phyloP scores from a whole-genome alignment of 2,113 vertebrate species.

The Emydura subglobosa region DNA sequence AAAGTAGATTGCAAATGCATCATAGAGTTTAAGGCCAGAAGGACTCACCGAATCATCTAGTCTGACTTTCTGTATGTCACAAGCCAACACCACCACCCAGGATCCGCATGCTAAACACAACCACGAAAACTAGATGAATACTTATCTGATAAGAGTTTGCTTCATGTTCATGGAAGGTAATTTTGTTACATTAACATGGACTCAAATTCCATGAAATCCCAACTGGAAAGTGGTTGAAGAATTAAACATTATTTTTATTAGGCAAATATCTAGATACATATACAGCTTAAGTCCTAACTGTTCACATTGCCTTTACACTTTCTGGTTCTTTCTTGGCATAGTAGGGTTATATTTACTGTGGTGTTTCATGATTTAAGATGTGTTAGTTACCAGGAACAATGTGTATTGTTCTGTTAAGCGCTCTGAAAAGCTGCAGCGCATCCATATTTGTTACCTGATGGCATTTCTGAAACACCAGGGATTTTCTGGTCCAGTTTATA shows the following conservation, averaged over 20 bases:
- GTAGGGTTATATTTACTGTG: neutral
- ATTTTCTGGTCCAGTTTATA: neutral
- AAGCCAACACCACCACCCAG: neutral
- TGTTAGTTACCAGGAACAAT: neutral
- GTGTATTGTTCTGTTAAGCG: neutral
- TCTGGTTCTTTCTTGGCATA: neutral
- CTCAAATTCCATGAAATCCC: neutral
- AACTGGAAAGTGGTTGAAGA: neutral
- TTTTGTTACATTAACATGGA: neutral
- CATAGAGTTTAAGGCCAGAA: neutral
- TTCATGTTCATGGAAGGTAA: neutral
- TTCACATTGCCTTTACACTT: neutral
- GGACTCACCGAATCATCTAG: neutral
- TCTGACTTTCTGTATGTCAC: neutral
- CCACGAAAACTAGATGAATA: neutral
- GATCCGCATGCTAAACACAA: neutral
- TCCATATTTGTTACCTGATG: neutral
- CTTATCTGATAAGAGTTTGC: neutral
- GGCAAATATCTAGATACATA: neutral
- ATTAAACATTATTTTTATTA: slow-evolving; percentile 36
- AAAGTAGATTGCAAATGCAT: neutral
- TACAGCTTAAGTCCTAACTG: neutral
- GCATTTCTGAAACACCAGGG: neutral
- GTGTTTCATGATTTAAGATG: neutral
- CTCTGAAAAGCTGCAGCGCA: neutral